Evolutionary conservation across 2,797 vertebrate species (phyloP).

Genomic region (Gymnocypris eckloni): DNA sequence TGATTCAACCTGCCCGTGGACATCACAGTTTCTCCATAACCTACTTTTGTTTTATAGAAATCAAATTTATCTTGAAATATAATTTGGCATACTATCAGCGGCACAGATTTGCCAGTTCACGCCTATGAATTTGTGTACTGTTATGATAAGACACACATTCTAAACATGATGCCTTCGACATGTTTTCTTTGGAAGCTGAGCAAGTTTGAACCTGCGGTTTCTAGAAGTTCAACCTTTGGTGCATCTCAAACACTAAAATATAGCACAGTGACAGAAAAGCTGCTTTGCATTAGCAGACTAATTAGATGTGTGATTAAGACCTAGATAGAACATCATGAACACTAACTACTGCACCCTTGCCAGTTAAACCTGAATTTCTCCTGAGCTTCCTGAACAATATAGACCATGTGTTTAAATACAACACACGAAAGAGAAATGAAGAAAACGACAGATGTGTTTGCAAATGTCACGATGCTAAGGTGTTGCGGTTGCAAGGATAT

Average conservation of each 20-base stretch:
- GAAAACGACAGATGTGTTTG: not conserved
- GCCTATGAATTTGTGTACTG: not conserved
- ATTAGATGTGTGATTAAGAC: too few relatives aligned
- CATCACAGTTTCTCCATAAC: not conserved
- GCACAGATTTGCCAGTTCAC: not conserved
- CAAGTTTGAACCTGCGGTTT: constrained; percentile 2
- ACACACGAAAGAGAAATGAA: not conserved
- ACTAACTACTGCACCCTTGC: not conserved
- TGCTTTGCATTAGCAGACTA: not conserved
- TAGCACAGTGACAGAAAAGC: not conserved
- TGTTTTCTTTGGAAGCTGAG: not conserved
- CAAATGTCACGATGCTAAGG: not conserved
- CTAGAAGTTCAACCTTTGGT: not conserved
- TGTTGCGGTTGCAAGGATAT: not conserved
- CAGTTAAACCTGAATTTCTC: not conserved
- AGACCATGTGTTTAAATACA: not conserved
- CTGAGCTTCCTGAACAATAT: not conserved
- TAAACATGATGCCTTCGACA: not conserved
- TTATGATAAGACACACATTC: not conserved
- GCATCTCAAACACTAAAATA: not conserved
- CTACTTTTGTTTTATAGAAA: not conserved
- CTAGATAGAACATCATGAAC: not conserved
- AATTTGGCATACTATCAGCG: not conserved
- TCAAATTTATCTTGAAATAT: not conserved
- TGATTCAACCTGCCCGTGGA: not conserved